Evolutionary conservation across 2,797 vertebrate genomes (phyloP), one percentile per base, ranked within the genome.

Genomic region (Sebastes hubbsi): DNA sequence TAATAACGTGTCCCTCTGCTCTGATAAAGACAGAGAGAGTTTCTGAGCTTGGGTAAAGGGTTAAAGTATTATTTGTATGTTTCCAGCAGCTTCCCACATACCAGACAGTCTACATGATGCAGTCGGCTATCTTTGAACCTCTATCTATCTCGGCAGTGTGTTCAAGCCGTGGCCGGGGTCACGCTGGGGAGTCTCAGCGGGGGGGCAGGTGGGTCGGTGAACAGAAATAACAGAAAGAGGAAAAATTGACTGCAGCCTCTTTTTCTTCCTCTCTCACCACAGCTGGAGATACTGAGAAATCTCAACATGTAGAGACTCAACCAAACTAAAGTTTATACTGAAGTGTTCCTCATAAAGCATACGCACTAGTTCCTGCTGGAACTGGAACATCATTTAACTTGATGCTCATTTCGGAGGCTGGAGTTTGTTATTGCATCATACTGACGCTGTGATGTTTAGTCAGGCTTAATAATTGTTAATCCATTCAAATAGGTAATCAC

Each of bases 31-130:
- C 32, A 34, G 9, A 34, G 32, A 34, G 32, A 34, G 32, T 34
- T 3, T 34, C 32, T 36, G 34, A 36, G 34, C 34, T 12, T 11
- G 34, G 34, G 10, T 72, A 64, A 77, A 36, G 86, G 66, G 79
- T 85, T 80, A 81, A 76, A 81, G 68, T 77, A 80, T 84, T 81
- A 86, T 25, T 82, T 82, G 82, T 64, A 87, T 77, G 88, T 83
- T 86, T 87, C 79, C 71, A 82, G 76, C 87, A 75, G 75, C 81
- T 82, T 84, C 80, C 79, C 75, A 62, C 75, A 77, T 71, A 36
- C 4, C 42, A 20, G 56, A 55, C 38, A 22, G 82, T 68, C 74
- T 24, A 58, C 72, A 73, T n/a, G 73, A 69, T 62, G 62, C 68
- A 83, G 76, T 34, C 72, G 12, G 63, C 61, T 69, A 46, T 78